Evolutionary conservation across 2,888 invertebrate species (phyloP), one percentile per base, ranked within the genome.

Genomic region (Cataglyphis altisquamis): DNA sequence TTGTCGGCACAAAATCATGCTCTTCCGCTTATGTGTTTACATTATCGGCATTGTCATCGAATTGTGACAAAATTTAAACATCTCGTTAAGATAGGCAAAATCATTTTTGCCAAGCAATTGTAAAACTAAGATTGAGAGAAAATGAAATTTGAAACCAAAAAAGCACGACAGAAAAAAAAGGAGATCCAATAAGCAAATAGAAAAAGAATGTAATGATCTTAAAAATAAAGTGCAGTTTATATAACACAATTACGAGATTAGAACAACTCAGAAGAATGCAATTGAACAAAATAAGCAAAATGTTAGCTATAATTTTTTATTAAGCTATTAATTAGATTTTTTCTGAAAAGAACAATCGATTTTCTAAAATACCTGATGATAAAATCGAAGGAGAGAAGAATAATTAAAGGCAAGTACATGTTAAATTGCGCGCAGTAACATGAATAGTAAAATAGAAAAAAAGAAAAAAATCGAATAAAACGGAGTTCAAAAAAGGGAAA

Each of bases 51-150:
- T 36, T 36, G 10, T 10, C 82, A 75, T 83, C 68, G 62, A 80
- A 66, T 68, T 41, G 63, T 52, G 83, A 68, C 83, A 68, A 68
- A 78, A 67, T 64, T 84, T 72, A 57, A 66, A 78, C 63, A 41
- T 77, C 67, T 84, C 72, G 73, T 86, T 86, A 82, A 64, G 70
- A 86, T 75, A 75, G 73, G 70, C 62, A 86, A 84, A 68, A 72
- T 70, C 48, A 73, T 73, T 84, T 84, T 81, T 70, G 36, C 67
- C 62, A 73, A 60, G 62, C 73, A 73, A 80, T 29, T 64, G 82
- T 45, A 83, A 78, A 83, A 82, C 45, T 70, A 72, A 57, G 39
- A 83, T 55, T 63, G 41, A 6, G 48, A 66, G n/a, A 83, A 55
- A 82, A 83, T 39, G 39, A 62, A 45, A 66, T 3, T 8, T 29